These are phyloP conservation scores for Tauraco hartlaubi DNA, from an alignment of 2,797 vertebrate genomes.

Conservation along the genomic window DNA sequence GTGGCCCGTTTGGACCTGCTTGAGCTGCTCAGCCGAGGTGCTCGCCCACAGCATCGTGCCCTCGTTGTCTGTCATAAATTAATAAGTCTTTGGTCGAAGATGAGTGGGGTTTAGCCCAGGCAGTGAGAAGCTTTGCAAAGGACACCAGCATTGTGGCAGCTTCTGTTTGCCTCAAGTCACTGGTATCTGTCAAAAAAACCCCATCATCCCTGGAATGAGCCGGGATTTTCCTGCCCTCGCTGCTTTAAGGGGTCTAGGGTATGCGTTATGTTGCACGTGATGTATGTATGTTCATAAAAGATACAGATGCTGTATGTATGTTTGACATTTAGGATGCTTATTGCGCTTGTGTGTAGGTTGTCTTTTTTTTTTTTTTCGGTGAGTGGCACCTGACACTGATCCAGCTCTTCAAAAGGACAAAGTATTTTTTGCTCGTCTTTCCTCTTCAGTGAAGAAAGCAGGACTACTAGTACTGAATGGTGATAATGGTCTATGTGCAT, in stretches of 20 bases:
- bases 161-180: neutral
- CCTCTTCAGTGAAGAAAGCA: neutral
- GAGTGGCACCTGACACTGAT: neutral
- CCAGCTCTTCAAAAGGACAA: neutral
- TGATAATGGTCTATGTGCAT: neutral
- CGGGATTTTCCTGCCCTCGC: neutral
- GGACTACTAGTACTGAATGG: neutral
- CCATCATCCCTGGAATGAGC: neutral
- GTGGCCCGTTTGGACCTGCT: neutral
- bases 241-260: neutral
- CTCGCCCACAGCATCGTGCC: neutral
- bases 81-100: neutral
- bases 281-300: neutral
- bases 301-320: neutral
- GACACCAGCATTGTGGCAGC: neutral
- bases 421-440: conserved; percentile 18
- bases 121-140: neutral
- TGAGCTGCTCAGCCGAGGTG: neutral
- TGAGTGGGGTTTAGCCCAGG: neutral
- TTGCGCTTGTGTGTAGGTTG: neutral
- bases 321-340: neutral
- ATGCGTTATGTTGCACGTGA: neutral
- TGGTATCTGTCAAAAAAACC: neutral
- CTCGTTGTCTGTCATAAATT: neutral
- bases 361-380: neutral